Base-by-base conservation (phyloP, 1,140 invertebrate genomes). In the Theocolax elegans region DNA sequence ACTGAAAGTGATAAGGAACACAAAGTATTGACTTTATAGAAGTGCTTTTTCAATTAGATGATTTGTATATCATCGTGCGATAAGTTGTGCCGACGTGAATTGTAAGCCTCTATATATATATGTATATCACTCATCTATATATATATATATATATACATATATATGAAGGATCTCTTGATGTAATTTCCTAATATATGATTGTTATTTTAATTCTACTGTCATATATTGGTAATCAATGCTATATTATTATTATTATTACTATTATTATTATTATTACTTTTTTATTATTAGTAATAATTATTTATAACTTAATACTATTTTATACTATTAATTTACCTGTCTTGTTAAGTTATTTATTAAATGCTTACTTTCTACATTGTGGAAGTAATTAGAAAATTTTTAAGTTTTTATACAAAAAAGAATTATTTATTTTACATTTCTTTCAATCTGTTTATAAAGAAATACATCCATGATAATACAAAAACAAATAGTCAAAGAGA, bases 131-230 rank as follows among this genome's bases (percentile, higher is more conserved):
- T n/a, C n/a, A n/a, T n/a, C n/a, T n/a, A n/a, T n/a, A n/a, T n/a
- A n/a, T n/a, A n/a, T n/a, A n/a, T n/a, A n/a, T n/a, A n/a, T n/a
- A n/a, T n/a, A n/a, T n/a, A n/a, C n/a, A n/a, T n/a, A n/a, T n/a
- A n/a, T 62, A 77, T 75, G 76, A 79, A 70, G 73, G 77, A 82
- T 82, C 78, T 83, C 79, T 77, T 72, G 68, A 76, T 74, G 76
- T 77, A 79, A 80, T 81, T 77, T 74, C 74, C 75, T 80, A 79
- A 83, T 81, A 80, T 83, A 82, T 83, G 81, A 76, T 80, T 81
- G 80, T 83, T 82, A 81, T 77, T 79, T 77, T 71, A 80, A 74
- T 75, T 77, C 79, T 73, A 79, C 76, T 75, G 51, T 77, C 59
- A 74, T 80, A 80, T 40, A 80, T 78, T 72, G 53, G 58, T 75